Conservation (phyloP, 2,797 vertebrate species). For the Dryobates pubescens region DNA sequence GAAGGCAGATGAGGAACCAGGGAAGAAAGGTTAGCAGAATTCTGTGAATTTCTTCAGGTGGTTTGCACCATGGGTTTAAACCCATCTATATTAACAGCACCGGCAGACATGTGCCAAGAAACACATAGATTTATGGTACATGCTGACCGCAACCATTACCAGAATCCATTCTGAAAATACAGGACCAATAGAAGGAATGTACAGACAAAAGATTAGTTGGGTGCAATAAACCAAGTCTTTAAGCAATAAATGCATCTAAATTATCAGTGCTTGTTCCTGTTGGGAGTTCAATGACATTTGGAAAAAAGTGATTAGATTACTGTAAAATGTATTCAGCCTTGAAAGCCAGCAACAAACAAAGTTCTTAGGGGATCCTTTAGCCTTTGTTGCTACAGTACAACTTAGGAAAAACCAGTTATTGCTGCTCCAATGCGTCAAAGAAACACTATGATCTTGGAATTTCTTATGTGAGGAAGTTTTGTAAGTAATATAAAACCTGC, state of each 20-base stretch:
- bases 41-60: neutral
- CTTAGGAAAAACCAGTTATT: neutral
- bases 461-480: neutral
- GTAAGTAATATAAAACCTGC: neutral
- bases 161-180: constrained; percentile 5
- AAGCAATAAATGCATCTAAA: neutral
- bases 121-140: neutral
- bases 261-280: neutral
- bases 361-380: neutral
- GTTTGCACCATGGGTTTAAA: neutral
- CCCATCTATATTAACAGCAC: neutral
- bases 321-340: neutral
- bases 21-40: neutral
- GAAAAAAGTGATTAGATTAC: neutral
- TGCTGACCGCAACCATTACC: neutral
- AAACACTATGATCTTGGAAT: neutral
- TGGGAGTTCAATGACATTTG: neutral
- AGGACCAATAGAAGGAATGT: neutral
- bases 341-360: neutral
- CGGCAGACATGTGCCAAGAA: neutral
- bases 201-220: neutral
- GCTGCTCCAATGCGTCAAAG: neutral
- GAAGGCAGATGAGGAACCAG: neutral
- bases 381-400: neutral
- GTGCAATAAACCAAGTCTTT: neutral